Base-by-base conservation (phyloP, 2,797 vertebrate genomes). In the Champsocephalus esox region DNA sequence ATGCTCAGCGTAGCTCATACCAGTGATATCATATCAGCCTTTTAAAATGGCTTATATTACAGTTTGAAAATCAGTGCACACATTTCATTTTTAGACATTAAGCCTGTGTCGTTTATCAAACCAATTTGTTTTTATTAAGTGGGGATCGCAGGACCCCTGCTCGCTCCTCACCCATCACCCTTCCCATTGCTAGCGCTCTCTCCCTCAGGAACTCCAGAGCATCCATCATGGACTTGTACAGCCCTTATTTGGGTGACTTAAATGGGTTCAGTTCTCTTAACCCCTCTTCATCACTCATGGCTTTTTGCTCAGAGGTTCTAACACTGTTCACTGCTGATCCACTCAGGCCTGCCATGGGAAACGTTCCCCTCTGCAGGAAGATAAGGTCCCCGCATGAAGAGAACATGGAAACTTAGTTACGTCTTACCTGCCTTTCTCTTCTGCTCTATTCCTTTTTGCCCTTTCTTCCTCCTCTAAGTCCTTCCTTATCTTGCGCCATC, bases 241-340 rank as follows among this genome's bases (percentile, higher is more conserved):
- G 88, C 89, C 93, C 92, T 94, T 95, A 93, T 95, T 95, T 95
- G 94, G 94, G 93, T 93, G 94, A 95, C 94, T 95, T 95, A 95
- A 95, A 95, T 94, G 92, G 95, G 94, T 95, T 95, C 95, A 95
- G 90, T 94, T 95, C 95, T 95, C 95, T 95, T 95, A 95, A 95
- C 94, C 95, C 86, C 66, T 93, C 92, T 89, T 92, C 94, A 95
- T 95, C 88, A 94, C 92, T 95, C 95, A 94, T 79, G 87, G 70
- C 88, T 88, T 89, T 92, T 87, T 89, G 83, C 91, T 87, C 79
- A 55, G 83, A 80, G 89, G 80, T 88, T 89, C 84, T 89, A 91
- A 75, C 83, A 70, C 88, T 78, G 75, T 86, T 92, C 83, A 84
- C 84, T 77, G 88, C 75, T 16, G 73, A 85, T 88, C 75, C 84